phyloP scores from a whole-genome alignment of 2,888 invertebrate species.

The Euplagia quadripunctaria region DNA sequence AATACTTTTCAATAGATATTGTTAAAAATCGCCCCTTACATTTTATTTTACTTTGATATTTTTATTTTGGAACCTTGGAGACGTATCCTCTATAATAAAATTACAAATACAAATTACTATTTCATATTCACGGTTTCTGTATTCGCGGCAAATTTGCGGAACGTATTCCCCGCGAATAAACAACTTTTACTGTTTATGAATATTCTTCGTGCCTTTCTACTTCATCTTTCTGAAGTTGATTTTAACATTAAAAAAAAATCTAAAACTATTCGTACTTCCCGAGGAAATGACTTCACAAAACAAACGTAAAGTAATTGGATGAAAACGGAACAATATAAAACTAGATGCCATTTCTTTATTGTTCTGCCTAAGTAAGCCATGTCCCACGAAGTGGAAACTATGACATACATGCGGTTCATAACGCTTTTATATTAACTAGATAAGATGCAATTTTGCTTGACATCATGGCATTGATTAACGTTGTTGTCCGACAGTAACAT shows the following conservation, averaged over 20 bases:
- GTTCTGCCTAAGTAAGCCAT: conserved; percentile 56
- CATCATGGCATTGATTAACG: conserved; percentile 8
- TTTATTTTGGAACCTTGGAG: too few relatives aligned
- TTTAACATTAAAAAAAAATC: not conserved
- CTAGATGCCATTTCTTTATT: conserved; percentile 56
- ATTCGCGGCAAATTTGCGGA: too few relatives aligned
- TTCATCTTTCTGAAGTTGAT: too few relatives aligned
- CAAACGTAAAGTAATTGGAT: conserved; percentile 57
- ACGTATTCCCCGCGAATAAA: too few relatives aligned
- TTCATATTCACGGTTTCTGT: too few relatives aligned
- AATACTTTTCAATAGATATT: too few relatives aligned
- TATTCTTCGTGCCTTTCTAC: too few relatives aligned
- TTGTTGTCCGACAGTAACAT: conserved; percentile 11
- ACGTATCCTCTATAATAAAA: too few relatives aligned
- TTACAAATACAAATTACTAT: too few relatives aligned
- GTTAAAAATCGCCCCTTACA: too few relatives aligned
- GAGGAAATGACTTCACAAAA: conserved; percentile 57
- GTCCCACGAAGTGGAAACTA: conserved; percentile 47
- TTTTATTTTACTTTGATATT: too few relatives aligned
- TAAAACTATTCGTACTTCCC: conserved; percentile 38
- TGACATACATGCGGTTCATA: conserved; percentile 13
- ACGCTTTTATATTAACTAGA: conserved; percentile 18
- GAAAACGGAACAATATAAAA: conserved; percentile 58
- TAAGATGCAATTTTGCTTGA: conserved; percentile 34
- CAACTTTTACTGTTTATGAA: too few relatives aligned